phyloP scores from a whole-genome alignment of 2,888 invertebrate genomes.

The Fragum sueziense region DNA sequence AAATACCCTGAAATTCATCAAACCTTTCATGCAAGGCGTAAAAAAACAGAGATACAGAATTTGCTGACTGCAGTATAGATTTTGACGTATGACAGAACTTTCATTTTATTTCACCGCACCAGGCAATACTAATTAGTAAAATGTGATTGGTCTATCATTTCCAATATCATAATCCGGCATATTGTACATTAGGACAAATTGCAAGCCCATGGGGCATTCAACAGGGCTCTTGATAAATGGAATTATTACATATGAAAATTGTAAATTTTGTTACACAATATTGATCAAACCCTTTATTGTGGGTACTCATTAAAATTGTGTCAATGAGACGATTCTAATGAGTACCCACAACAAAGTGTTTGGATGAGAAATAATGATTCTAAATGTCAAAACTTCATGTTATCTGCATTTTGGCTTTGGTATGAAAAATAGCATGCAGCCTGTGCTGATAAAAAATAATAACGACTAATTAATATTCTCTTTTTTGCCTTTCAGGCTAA shows the following conservation, averaged over 20 bases:
- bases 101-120: neutral
- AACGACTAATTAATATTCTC: neutral
- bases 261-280: neutral
- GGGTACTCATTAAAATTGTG: too few relatives aligned
- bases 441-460: neutral
- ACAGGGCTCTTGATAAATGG: neutral
- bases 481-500: slow-evolving; percentile 7
- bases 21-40: neutral
- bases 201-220: neutral
- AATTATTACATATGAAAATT: neutral
- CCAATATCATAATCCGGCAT: slow-evolving; percentile 10
- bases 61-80: neutral
- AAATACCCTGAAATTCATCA: too few relatives aligned
- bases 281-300: neutral
- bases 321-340: too few relatives aligned
- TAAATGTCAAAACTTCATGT: neutral
- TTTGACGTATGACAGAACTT: too few relatives aligned
- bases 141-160: neutral
- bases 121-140: slow-evolving; percentile 2
- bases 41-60: neutral
- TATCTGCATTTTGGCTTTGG: neutral
- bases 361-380: too few relatives aligned
- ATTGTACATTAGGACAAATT: neutral
- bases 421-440: neutral
- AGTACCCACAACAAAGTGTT: too few relatives aligned